These are phyloP conservation scores for Carposina sasakii DNA, from an alignment of 1,140 invertebrate genomes.

Conservation along the genomic window DNA sequence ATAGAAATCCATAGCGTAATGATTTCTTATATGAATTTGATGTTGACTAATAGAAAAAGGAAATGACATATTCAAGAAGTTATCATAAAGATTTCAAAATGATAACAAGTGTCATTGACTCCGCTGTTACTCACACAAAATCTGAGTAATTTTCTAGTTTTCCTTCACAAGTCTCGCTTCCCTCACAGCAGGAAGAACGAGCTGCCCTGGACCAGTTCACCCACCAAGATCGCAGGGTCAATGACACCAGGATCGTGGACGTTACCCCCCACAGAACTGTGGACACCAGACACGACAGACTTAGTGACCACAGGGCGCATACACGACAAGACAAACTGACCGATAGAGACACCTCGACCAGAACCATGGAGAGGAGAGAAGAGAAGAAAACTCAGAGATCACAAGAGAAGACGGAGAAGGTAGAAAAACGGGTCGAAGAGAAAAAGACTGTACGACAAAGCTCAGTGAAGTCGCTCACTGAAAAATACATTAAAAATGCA, in stretches of 20 bases:
- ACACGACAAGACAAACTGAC: conserved; percentile 5
- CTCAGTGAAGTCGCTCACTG: conserved; percentile 81
- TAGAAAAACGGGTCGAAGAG: conserved; percentile 32
- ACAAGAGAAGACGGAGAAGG: conserved; percentile 16
- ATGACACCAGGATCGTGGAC: conserved; percentile 42
- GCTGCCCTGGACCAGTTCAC: conserved; percentile 59
- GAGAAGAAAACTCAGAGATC: conserved; percentile 50
- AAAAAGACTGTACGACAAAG: conserved; percentile 74
- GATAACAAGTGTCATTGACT: no score
- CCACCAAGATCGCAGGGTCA: conserved; percentile 44
- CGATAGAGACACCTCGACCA: conserved; percentile 10
- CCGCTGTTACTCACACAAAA: no score
- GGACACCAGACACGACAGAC: conserved; percentile 7
- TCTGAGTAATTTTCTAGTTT: conserved; percentile 6
- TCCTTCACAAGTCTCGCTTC: background rate
- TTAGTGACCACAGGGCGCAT: conserved; percentile 1
- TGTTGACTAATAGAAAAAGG: no score
- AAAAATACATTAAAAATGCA: conserved; percentile 81
- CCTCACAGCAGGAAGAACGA: conserved; percentile 49
- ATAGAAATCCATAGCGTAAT: no score
- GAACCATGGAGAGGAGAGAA: conserved; percentile 66
- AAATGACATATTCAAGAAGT: no score
- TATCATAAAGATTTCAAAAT: no score
- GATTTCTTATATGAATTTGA: no score
- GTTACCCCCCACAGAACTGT: conserved; percentile 17